Base-by-base conservation (phyloP, 2,888 invertebrate genomes). In the Hypselothyrea guttata region DNA sequence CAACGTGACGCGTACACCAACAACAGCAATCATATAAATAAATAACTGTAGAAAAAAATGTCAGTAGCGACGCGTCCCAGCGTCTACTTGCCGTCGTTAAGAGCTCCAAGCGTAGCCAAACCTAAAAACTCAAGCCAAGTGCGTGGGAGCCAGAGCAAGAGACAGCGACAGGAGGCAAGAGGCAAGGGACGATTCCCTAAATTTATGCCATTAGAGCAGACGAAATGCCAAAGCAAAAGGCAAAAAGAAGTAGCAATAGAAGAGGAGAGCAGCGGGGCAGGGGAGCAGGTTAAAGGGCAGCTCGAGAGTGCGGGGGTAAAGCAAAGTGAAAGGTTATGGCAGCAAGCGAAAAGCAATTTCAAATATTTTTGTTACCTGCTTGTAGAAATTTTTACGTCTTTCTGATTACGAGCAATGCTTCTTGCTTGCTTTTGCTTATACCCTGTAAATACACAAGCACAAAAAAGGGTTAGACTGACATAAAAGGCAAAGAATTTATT, bases 351-450 rank as follows among this genome's bases (percentile, higher is more conserved):
- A 79, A 79, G 79, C 75, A 86, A 79, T 79, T 79, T 86, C 71
- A 79, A 79, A 84, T 86, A 79, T 86, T 79, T 79, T 82, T 56
- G 66, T 84, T 78, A 86, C 70, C 78, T 84, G 84, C 77, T 86
- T 73, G 77, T 81, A 66, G 66, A 60, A 52, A 73, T 86, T 78
- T 78, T 78, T 78, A 78, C 78, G 78, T 86, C 74, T 81, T 86
- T 84, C 78, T 86, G 78, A 78, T 78, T 78, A 78, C 82, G 63
- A 55, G 48, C 64, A 69, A 70, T 49, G 76, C 65, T 68, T 55
- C 16, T 41, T 41, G 30, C 30, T n/a, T 30, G 16, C 11, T n/a
- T n/a, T n/a, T n/a, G 33, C 52, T 38, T 47, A 56, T 61, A 53
- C 53, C 48, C 75, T 62, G 33, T 22, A 55, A 35, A 41, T 2